phyloP scores from a whole-genome alignment of 1,140 invertebrate species.

The Drosophila rhopaloa region DNA sequence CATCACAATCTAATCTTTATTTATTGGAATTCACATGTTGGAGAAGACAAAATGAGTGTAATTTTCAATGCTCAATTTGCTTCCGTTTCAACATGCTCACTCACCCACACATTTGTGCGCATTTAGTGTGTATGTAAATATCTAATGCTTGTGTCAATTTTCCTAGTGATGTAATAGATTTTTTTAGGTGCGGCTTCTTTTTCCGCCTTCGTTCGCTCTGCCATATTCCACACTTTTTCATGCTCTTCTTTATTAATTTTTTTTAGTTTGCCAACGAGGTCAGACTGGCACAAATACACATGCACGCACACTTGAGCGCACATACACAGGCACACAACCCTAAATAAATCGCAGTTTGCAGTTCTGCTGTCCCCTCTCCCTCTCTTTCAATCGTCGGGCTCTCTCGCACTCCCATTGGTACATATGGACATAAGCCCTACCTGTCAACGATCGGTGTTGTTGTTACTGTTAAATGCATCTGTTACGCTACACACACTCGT shows the following conservation, averaged over 20 bases:
- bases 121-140: constrained; percentile 30
- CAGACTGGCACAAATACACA: constrained; percentile 43
- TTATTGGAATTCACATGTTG: constrained; percentile 22
- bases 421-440: constrained; percentile 18
- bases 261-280: constrained; percentile 57
- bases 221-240: constrained; percentile 34
- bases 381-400: background rate
- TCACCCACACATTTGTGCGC: constrained; percentile 12
- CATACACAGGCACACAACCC: constrained; percentile 20
- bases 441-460: constrained; percentile 39
- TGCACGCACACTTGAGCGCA: constrained; percentile 15
- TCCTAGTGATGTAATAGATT: constrained; percentile 76
- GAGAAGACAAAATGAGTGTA: constrained; percentile 15
- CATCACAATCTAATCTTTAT: constrained; percentile 21
- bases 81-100: constrained; percentile 15
- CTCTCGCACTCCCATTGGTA: constrained; percentile 3
- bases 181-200: constrained; percentile 69
- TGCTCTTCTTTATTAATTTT: constrained; percentile 34
- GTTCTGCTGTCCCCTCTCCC: constrained; percentile 13
- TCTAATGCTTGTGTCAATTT: constrained; percentile 64
- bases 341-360: constrained; percentile 53
- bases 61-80: constrained; percentile 32
- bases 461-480: constrained; percentile 40
- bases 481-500: constrained; percentile 20
- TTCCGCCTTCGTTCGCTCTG: constrained; percentile 28